Percentiles rank a stretch among this genome's conserved stretches.
phyloP scores from a whole-genome alignment of 2,797 vertebrate genomes.

The Smutsia temminckii region DNA sequence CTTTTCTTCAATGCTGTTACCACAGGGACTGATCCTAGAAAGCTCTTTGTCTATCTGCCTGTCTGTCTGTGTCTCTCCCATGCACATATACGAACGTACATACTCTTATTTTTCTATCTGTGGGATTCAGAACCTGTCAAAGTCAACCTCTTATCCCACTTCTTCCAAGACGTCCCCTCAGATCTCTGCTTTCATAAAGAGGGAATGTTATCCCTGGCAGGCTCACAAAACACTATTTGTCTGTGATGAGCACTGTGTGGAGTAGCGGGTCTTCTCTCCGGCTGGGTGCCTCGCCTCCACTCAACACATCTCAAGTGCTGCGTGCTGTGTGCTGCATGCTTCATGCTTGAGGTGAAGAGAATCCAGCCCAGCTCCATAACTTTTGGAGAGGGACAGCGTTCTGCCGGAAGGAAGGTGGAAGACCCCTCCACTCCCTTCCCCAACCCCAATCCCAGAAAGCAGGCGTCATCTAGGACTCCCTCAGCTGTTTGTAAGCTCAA shows the following conservation, averaged over 20 bases:
- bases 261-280: neutral
- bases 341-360: neutral
- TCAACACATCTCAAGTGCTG: neutral
- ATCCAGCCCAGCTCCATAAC: neutral
- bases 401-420: neutral
- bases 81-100: neutral
- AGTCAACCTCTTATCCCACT: neutral
- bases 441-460: neutral
- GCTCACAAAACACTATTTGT: neutral
- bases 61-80: neutral
- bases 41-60: neutral
- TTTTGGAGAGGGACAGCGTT: neutral
- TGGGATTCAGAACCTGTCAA: neutral
- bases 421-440: neutral
- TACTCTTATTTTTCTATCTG: neutral
- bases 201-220: accelerated
- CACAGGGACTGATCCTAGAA: neutral
- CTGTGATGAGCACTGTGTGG: no score
- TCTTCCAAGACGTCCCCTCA: neutral
- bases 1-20: neutral
- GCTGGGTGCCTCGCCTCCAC: neutral
- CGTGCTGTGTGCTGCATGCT: neutral
- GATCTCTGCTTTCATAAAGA: neutral
- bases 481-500: neutral
- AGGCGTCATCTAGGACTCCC: neutral